These are phyloP conservation scores for Urophycis tenuis DNA, from an alignment of 2,797 vertebrate species.

Conservation along the genomic window DNA sequence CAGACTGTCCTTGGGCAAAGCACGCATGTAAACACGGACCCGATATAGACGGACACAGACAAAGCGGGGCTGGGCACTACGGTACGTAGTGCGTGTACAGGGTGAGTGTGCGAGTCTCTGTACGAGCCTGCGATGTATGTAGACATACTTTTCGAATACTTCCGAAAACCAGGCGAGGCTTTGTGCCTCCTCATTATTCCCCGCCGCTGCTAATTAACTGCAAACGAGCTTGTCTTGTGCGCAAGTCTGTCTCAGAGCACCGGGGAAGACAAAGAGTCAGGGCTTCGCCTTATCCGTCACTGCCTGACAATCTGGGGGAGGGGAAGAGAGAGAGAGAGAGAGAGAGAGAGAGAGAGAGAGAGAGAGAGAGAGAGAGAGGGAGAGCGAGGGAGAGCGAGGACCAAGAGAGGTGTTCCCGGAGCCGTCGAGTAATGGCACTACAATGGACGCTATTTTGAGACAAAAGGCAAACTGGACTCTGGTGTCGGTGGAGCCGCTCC, in stretches of 20 bases:
- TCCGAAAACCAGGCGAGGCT: not conserved
- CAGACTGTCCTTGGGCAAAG: not conserved
- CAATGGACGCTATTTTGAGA: not conserved
- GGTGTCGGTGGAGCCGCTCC: slow-evolving; percentile 9
- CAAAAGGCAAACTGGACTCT: not conserved
- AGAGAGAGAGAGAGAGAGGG: not conserved
- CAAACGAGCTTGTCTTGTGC: not conserved
- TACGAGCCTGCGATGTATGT: not conserved
- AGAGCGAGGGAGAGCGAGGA: not conserved
- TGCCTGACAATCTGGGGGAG: not conserved
- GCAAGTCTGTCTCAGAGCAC: not conserved
- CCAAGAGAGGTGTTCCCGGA: not conserved
- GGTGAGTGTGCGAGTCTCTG: too few relatives aligned
- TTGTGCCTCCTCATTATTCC: not conserved
- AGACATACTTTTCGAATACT: not conserved
- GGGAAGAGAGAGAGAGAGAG: not conserved
- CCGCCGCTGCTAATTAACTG: not conserved
- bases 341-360: not conserved
- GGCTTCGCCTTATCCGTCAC: not conserved
- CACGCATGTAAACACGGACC: not conserved
- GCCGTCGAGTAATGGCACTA: not conserved
- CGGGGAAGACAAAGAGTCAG: not conserved
- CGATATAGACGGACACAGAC: not conserved
- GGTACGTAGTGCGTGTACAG: not conserved
- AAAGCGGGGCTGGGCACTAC: not conserved